phyloP scores from a whole-genome alignment of 2,113 vertebrate species.

The Puffinus mauretanicus region DNA sequence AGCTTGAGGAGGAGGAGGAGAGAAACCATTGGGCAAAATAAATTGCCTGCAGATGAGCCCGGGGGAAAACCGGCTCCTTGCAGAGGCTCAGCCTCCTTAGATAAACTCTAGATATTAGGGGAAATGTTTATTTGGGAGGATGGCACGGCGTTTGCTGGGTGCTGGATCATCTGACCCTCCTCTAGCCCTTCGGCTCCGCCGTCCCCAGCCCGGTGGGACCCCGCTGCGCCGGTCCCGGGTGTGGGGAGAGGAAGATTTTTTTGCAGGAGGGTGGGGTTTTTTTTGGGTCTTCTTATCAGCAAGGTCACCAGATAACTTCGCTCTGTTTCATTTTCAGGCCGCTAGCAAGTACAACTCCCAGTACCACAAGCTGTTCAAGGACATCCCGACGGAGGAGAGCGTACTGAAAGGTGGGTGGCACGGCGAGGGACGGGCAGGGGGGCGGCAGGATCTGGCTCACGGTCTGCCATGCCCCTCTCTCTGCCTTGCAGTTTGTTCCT shows the following conservation, averaged over 20 bases:
- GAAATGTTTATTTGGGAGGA: neutral
- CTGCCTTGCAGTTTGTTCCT: constrained; percentile 86
- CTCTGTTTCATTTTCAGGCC: constrained; percentile 81
- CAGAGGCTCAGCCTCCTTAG: neutral
- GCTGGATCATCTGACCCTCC: neutral
- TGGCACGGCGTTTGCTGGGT: neutral
- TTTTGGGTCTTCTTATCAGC: neutral
- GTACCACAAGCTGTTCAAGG: constrained; percentile 96
- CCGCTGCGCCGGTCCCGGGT: neutral
- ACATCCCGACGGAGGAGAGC: constrained; percentile 87
- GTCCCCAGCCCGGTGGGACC: neutral
- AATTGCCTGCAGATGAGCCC: neutral
- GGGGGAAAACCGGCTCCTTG: neutral
- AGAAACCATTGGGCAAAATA: constrained; percentile 8
- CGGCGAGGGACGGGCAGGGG: accelerated
- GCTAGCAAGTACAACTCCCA: constrained; percentile 95
- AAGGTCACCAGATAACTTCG: neutral
- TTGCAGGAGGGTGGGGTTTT: neutral
- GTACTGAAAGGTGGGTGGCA: constrained; percentile 90
- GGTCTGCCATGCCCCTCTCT: neutral
- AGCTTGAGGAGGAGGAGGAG: neutral
- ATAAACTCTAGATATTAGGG: neutral
- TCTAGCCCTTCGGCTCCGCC: neutral
- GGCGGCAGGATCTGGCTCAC: accelerated
- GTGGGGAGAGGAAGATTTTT: neutral